Conservation (phyloP, 2,113 vertebrate species). For the Melanotaenia duboulayi region DNA sequence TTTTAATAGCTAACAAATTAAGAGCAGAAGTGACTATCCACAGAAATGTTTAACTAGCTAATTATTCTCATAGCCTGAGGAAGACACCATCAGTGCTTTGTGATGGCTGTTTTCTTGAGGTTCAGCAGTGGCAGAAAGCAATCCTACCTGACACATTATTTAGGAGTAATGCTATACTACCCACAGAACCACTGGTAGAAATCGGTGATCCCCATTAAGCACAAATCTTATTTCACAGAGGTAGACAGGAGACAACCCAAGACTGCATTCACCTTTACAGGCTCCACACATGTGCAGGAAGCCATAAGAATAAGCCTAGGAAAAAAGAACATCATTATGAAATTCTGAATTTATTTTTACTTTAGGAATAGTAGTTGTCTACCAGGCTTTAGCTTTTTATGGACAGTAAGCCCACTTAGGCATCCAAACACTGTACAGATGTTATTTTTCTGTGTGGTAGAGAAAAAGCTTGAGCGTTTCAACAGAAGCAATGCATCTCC, state of each 20-base stretch:
- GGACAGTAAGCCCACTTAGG: too few species aligned
- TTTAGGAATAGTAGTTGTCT: neutral
- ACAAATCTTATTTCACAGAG: slow-evolving; percentile 38
- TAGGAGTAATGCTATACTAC: slow-evolving; percentile 23
- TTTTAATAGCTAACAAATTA: slow-evolving; percentile 16
- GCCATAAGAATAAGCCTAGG: neutral
- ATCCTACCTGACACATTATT: slow-evolving; percentile 25
- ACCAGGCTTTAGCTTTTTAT: neutral
- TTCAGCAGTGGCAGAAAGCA: slow-evolving; percentile 6
- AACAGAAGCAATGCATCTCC: slow-evolving; percentile 23
- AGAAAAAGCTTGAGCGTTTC: neutral
- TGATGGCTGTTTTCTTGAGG: slow-evolving; percentile 10
- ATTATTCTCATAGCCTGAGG: slow-evolving; percentile 7
- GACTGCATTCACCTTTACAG: slow-evolving; percentile 17
- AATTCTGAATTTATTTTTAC: neutral
- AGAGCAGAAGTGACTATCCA: slow-evolving; percentile 13
- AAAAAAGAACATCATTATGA: neutral
- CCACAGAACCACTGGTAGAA: slow-evolving; percentile 35
- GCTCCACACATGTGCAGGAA: slow-evolving; percentile 3
- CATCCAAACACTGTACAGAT: slow-evolving; percentile 16
- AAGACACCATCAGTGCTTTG: slow-evolving; percentile 1
- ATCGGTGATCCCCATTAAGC: slow-evolving; percentile 35
- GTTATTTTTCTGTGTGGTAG: slow-evolving; percentile 4
- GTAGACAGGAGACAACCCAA: slow-evolving; percentile 8
- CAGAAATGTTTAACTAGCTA: neutral